A percentile compares a stretch with the other conserved stretches of the same genome.
Conservation (phyloP, 2,797 vertebrate species). For the Acrossocheilus fasciatus region DNA sequence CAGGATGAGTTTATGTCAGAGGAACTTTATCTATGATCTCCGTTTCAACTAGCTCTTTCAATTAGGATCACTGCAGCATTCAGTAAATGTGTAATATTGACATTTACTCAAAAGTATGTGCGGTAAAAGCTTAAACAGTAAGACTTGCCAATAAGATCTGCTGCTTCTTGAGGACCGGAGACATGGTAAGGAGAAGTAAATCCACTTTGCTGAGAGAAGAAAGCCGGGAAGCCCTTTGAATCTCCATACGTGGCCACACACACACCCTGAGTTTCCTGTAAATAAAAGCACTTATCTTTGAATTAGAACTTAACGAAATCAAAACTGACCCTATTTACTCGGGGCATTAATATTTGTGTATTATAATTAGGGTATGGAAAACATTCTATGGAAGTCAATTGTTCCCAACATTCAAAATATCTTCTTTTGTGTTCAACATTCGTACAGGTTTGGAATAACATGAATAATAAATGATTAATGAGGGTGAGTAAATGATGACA, state of each 20-base stretch:
- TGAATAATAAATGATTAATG: too few relatives aligned
- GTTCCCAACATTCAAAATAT: too few relatives aligned
- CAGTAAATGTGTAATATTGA: constrained; percentile 27
- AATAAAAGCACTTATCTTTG: constrained; percentile 28
- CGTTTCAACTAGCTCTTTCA: neutral
- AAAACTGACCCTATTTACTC: neutral
- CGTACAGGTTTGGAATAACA: too few relatives aligned
- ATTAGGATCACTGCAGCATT: constrained; percentile 9
- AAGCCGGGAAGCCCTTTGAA: constrained; percentile 86
- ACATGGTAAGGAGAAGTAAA: constrained; percentile 84
- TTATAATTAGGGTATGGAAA: too few relatives aligned
- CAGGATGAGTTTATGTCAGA: neutral
- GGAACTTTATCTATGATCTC: neutral
- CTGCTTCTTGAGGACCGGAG: constrained; percentile 81
- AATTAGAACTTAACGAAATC: neutral
- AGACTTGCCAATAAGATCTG: constrained; percentile 84
- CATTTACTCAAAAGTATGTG: neutral
- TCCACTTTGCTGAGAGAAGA: constrained; percentile 85
- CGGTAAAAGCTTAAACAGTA: constrained; percentile 31
- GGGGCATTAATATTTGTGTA: neutral
- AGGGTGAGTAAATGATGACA: too few relatives aligned
- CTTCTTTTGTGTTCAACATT: too few relatives aligned
- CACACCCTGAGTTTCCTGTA: constrained; percentile 90
- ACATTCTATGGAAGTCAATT: too few relatives aligned
- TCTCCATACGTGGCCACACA: constrained; percentile 88